Evolutionary conservation across 2,797 vertebrate species (phyloP).

Genomic region (Melanogrammus aeglefinus): DNA sequence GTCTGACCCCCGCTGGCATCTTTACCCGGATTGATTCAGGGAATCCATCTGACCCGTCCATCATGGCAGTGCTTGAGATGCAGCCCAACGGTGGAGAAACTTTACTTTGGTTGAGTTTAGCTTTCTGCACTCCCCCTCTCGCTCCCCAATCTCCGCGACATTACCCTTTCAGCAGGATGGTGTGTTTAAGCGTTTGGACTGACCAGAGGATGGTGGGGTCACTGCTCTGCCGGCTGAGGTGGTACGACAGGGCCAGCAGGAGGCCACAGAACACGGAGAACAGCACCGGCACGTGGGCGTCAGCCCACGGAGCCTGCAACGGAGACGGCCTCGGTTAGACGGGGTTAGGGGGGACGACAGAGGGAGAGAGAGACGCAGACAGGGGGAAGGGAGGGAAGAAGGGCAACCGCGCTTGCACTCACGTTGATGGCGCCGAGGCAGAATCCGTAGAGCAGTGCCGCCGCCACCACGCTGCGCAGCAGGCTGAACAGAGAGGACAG

Average conservation of each 20-base stretch:
- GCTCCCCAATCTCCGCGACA: not conserved
- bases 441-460: constrained; percentile 86
- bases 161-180: not conserved
- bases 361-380: not conserved
- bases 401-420: constrained; percentile 40
- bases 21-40: not conserved
- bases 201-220: constrained; percentile 88
- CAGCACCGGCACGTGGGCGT: constrained; percentile 87
- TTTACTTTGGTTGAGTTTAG: not conserved
- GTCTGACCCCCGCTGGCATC: not conserved
- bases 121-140: not conserved
- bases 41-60: not conserved
- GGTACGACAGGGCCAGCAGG: constrained; percentile 86
- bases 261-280: constrained; percentile 90
- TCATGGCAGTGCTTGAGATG: not conserved
- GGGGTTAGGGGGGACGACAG: not conserved
- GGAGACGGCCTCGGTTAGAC: not conserved
- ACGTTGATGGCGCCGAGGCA: constrained; percentile 87
- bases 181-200: constrained; percentile 47
- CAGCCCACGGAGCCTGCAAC: constrained; percentile 83
- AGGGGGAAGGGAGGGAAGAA: not conserved
- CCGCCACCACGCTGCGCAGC: constrained; percentile 80
- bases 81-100: not conserved
- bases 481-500: constrained; percentile 87
- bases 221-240: constrained; percentile 90